Evolutionary conservation across 92 coral and sea anemone species (phyloP).

Genomic region (Parazoanthus atlanticus): DNA sequence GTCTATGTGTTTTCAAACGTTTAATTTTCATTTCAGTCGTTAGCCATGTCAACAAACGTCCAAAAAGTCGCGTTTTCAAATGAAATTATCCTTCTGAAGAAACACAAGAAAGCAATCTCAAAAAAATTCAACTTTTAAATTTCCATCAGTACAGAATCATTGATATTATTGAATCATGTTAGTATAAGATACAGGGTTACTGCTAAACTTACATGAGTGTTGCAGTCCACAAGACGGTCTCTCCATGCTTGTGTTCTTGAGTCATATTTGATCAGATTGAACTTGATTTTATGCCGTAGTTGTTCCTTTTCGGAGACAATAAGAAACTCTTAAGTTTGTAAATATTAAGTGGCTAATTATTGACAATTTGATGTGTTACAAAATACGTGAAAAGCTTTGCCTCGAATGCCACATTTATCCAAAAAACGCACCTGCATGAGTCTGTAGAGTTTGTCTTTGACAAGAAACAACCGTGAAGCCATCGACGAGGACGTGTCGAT

Average conservation of each 20-base stretch:
- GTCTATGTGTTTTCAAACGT: too few relatives aligned
- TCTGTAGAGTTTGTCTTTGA: constrained; percentile 94
- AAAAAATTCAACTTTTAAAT: too few relatives aligned
- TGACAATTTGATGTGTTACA: neutral
- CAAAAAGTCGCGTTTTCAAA: too few relatives aligned
- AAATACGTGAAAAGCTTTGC: neutral
- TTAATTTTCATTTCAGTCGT: too few relatives aligned
- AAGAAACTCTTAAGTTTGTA: neutral
- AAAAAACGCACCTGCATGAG: constrained; percentile 85
- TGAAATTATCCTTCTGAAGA: too few relatives aligned
- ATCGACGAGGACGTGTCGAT: constrained; percentile 99
- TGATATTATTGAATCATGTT: too few relatives aligned
- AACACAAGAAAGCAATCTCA: too few relatives aligned
- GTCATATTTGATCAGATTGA: constrained; percentile 90
- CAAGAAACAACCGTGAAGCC: constrained; percentile 95
- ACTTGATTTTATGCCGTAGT: constrained; percentile 93
- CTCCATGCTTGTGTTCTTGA: constrained; percentile 96
- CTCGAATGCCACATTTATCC: neutral
- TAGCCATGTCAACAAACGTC: too few relatives aligned
- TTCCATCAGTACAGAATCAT: too few relatives aligned
- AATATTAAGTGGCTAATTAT: neutral
- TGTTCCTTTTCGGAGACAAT: constrained; percentile 72
- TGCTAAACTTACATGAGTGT: constrained; percentile 77
- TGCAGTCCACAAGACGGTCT: constrained; percentile 96
- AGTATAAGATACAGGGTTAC: too few relatives aligned